Evolutionary conservation across 2,113 vertebrate genomes (phyloP), one percentile per base, ranked within the genome.

Genomic region (Oncorhynchus tshawytscha): DNA sequence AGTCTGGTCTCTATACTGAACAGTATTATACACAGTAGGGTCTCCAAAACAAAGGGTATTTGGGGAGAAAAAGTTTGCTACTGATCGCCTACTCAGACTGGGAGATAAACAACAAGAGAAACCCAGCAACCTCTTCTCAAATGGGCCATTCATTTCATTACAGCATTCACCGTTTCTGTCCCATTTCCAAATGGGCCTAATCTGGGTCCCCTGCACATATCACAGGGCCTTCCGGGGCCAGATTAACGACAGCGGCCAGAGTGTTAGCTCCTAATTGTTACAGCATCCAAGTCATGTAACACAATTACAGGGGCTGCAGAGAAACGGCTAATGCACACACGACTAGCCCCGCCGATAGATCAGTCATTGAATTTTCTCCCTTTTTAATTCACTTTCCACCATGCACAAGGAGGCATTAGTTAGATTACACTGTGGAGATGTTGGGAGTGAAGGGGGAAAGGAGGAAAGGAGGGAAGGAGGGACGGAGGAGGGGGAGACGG

Each of bases 281-380:
- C 93, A 93, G 88, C 90, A 90, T 92, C 90, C 82, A 82, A 90
- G n/a, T 89, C 93, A 88, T 85, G 88, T 94, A 95, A 93, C 88
- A 83, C 91, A 95, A 94, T 95, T 95, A 94, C 88, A 45, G 73
- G 34, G 73, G 62, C 82, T 82, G 87, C 83, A 84, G 91, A 90
- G 90, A 62, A 92, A 91, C 90, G 89, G 86, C 90, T 91, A 93
- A 93, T 90, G 90, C 75, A 82, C 85, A 87, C 88, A 83, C 84
- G 88, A 88, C 92, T 93, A 83, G 87, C 89, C 91, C 90, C 90
- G 92, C 88, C 92, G 87, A 82, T 88, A 90, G 66, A 88, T 85
- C 89, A 91, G 91, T 92, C 93, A 95, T 92, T 94, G 91, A 88
- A 94, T 94, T 95, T 93, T 92, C 89, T 87, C 51, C 51, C 82